A percentile compares a stretch with the other conserved stretches of the same genome.
Conservation (phyloP, 2,888 invertebrate species). For the Caenorhabditis uteleia region DNA sequence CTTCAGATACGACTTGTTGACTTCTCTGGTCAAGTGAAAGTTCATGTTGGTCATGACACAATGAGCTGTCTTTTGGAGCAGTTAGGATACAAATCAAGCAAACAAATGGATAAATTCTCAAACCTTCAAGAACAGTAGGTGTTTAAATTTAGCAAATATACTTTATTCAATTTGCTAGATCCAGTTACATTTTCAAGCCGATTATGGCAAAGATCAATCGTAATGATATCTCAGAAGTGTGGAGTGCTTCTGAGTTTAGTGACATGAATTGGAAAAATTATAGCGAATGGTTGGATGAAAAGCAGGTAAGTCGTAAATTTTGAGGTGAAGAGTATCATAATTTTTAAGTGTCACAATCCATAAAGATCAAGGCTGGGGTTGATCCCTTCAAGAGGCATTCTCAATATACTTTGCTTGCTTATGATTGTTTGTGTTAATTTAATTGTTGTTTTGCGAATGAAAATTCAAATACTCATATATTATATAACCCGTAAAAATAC, state of each 20-base stretch:
- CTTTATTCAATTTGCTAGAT: slow-evolving; percentile 4
- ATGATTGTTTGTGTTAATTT: too few species aligned
- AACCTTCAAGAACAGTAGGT: slow-evolving; percentile 20
- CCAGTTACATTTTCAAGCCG: slow-evolving; percentile 17
- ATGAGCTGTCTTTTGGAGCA: slow-evolving; percentile 16
- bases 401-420: too few species aligned
- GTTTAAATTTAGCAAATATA: slow-evolving; percentile 1
- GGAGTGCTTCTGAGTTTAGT: slow-evolving; percentile 8
- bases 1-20: slow-evolving; percentile 27
- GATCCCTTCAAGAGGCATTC: too few species aligned
- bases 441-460: too few species aligned
- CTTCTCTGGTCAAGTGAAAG: slow-evolving; percentile 22
- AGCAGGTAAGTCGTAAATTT: neutral
- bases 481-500: too few species aligned
- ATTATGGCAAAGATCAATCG: slow-evolving; percentile 19
- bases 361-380: too few species aligned
- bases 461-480: too few species aligned
- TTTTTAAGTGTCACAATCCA: neutral
- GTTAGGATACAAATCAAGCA: slow-evolving; percentile 15
- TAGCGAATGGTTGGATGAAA: neutral
- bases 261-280: slow-evolving; percentile 19
- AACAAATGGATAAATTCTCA: slow-evolving; percentile 12
- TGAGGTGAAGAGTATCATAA: neutral
- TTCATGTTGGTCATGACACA: slow-evolving; percentile 12
- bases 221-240: slow-evolving; percentile 9